Evolutionary conservation across 2,888 invertebrate genomes (phyloP).

Genomic region (Tiliacea citrago): DNA sequence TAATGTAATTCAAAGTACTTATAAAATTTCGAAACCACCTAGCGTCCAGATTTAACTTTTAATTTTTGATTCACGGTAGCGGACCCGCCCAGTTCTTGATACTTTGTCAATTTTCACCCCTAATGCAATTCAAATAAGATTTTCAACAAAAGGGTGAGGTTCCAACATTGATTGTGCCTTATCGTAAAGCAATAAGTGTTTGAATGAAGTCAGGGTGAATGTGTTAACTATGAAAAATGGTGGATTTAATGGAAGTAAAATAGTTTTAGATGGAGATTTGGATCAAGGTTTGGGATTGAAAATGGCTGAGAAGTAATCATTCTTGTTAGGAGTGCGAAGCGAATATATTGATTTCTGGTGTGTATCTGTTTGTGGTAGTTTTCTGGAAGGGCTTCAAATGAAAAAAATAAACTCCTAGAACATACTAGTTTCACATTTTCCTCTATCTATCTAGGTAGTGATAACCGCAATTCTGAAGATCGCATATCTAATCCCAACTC

Average conservation of each 20-base stretch:
- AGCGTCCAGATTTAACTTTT: constrained; percentile 56
- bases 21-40: constrained; percentile 38
- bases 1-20: constrained; percentile 51
- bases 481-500: neutral
- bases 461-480: neutral
- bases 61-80: constrained; percentile 52
- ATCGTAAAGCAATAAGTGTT: constrained; percentile 65
- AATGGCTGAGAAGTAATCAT: constrained; percentile 44
- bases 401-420: neutral
- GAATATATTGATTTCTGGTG: neutral
- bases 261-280: constrained; percentile 56
- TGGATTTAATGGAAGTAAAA: constrained; percentile 62
- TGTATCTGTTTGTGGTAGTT: neutral
- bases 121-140: constrained; percentile 65
- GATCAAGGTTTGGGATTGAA: constrained; percentile 45
- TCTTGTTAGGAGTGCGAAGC: constrained; percentile 12
- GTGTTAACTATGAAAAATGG: constrained; percentile 72
- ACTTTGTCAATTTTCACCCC: constrained; percentile 60
- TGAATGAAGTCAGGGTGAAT: constrained; percentile 65
- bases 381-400: neutral
- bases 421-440: neutral
- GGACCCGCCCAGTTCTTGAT: constrained; percentile 46
- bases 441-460: neutral
- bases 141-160: constrained; percentile 60
- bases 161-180: constrained; percentile 58